A percentile compares a stretch with the other conserved stretches of the same genome.
Conservation (phyloP, 2,888 invertebrate genomes). For the Acronicta leporina region DNA sequence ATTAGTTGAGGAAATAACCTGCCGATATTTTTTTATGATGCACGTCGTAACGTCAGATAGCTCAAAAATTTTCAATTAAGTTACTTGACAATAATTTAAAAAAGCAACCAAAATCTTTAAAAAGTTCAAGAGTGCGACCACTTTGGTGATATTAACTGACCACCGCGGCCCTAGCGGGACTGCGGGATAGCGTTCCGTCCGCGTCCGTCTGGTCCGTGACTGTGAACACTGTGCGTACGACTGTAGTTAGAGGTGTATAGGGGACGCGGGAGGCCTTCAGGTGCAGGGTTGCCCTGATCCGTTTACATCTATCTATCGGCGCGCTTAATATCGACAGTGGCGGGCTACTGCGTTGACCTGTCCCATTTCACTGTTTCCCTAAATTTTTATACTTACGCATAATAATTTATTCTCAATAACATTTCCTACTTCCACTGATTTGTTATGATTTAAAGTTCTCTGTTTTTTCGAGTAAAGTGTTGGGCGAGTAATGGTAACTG, state of each 20-base stretch:
- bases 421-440: neutral
- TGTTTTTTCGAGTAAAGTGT: neutral
- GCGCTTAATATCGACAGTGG: neutral
- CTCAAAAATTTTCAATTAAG: too few relatives aligned
- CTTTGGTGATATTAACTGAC: neutral
- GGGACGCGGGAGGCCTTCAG: constrained; percentile 4
- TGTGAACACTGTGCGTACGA: neutral
- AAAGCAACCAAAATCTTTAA: too few relatives aligned
- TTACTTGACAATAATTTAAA: too few relatives aligned
- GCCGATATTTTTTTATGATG: neutral
- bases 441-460: neutral
- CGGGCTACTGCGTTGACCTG: too few relatives aligned
- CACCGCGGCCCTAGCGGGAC: neutral
- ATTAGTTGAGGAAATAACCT: constrained; percentile 1
- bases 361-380: too few relatives aligned
- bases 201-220: neutral
- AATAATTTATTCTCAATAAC: too few relatives aligned
- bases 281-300: constrained; percentile 17
- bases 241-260: neutral
- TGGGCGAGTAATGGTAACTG: neutral
- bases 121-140: neutral
- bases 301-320: constrained; percentile 12
- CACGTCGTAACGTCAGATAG: too few relatives aligned
- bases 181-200: neutral
- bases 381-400: too few relatives aligned